A percentile compares a stretch with the other conserved stretches of the same genome.
These are phyloP conservation scores for Heliothis peltigera DNA, from an alignment of 2,888 invertebrate species.

Conservation along the genomic window DNA sequence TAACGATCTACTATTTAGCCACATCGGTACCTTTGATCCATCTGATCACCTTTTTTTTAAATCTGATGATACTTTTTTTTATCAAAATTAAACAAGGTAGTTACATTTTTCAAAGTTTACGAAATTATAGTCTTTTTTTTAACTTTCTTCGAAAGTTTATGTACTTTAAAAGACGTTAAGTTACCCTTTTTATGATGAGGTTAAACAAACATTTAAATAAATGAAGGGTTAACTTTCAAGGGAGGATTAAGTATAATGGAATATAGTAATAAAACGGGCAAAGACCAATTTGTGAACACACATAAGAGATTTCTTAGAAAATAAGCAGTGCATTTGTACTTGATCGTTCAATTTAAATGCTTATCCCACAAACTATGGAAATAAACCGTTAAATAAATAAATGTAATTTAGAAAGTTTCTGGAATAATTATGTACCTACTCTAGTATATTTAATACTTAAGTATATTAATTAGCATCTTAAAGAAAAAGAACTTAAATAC, in stretches of 20 bases:
- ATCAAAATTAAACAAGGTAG: slow-evolving; percentile 35
- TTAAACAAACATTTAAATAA: slow-evolving; percentile 41
- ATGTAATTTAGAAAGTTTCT: too few relatives aligned
- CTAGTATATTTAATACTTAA: too few relatives aligned
- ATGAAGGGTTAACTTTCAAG: slow-evolving; percentile 15
- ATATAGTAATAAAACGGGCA: slow-evolving; percentile 1
- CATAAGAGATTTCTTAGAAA: too few relatives aligned
- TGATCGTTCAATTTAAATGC: too few relatives aligned
- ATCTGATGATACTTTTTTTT: slow-evolving; percentile 60
- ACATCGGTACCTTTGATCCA: slow-evolving; percentile 68
- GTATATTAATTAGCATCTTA: too few relatives aligned
- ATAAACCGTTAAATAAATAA: too few relatives aligned
- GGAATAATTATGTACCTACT: too few relatives aligned
- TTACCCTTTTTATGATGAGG: slow-evolving; percentile 42
- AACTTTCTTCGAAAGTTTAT: slow-evolving; percentile 45
- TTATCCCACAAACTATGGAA: too few relatives aligned
- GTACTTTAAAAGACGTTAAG: slow-evolving; percentile 57
- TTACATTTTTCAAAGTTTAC: slow-evolving; percentile 53
- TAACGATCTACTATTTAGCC: slow-evolving; percentile 78
- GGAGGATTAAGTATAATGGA: slow-evolving; percentile 11
- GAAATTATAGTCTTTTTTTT: slow-evolving; percentile 53
- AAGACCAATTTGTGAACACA: neutral
- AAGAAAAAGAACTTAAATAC: too few relatives aligned
- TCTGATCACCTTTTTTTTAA: slow-evolving; percentile 51
- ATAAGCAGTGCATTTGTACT: too few relatives aligned